Base-by-base conservation (phyloP, 1,140 invertebrate species). In the Drosophila kohkoa region DNA sequence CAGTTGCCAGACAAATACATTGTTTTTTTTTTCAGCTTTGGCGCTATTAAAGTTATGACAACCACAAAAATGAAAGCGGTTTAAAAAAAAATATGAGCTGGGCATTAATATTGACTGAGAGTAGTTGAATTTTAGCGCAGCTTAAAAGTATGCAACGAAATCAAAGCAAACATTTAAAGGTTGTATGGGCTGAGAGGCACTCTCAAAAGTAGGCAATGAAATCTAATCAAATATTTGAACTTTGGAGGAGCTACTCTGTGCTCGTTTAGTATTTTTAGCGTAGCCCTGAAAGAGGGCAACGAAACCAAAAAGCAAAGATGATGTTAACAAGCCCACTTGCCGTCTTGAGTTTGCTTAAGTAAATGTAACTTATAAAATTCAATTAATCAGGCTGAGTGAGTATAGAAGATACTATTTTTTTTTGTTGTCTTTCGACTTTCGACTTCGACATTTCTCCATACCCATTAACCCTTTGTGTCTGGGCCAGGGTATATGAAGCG, bases 401-500 rank as follows among this genome's bases (percentile, higher is more conserved):
- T 7, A 10, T 38, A 38, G 35, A 2, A 10, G 8, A 8, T 38
- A 25, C 3, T 25, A 38, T 4, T 43, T 43, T 43, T n/a, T 43
- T 10, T 41, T 41, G 3, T 41, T 11, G 11, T 7, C 35, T 38
- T 38, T 38, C 10, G 10, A 38, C 35, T 7, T 35, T 54, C 3
- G 20, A 3, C 8, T 3, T 38, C 7, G 6, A 38, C 35, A 38
- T 38, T 10, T 5, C 0, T 32, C 30, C n/a, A 54, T 54, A 54
- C 30, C 51, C 51, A 5, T 16, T 30, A 55, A 55, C 30, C 11
- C 41, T 68, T 74, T 48, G 0, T 0, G 5, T 0, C 16, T 4
- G 20, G 20, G n/a, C 52, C n/a, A 68, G 65, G 46, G 59, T 70
- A 59, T 62, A 60, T 52, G 46, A 54, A 43, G 59, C 64, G 51